Base-by-base conservation (phyloP, 2,797 vertebrate species). In the Gambelia wislizenii region DNA sequence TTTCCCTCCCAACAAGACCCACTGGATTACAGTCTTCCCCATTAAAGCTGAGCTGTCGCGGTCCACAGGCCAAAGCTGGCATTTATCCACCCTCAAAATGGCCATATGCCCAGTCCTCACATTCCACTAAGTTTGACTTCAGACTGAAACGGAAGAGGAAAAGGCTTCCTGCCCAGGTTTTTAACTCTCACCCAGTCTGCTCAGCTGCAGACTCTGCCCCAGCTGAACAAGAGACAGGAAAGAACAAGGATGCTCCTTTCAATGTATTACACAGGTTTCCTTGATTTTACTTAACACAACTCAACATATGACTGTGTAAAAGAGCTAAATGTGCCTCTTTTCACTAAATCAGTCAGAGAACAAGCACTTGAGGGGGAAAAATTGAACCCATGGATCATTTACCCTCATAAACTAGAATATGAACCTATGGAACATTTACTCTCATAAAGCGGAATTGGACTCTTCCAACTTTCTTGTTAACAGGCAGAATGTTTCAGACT, bases 11-110 rank as follows among this genome's bases (percentile, higher is more conserved):
- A 0, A 86, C 91, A 92, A 94, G 90, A 87, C 84, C 83, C 91
- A 92, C 87, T 92, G 94, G 86, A 94, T 93, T 91, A 90, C 87
- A 94, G 92, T 90, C 92, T 93, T 92, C 88, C 91, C 89, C 86
- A 84, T 91, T 42, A 85, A 88, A 95, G 92, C 0, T 0, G 75
- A 94, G 86, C 86, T 0, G 83, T 92, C 1, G 2, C 0, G 67
- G 93, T 88, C 92, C 92, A 61, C 85, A 91, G 92, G 90, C 93
- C 90, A 13, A 92, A 76, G 87, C 92, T 95, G 95, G 95, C 91
- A 27, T 49, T 0, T 0, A 0, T 42, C 94, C 94, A 95, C 79
- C 89, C 64, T 5, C 1, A 16, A 67, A 87, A 67, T 95, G 96
- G 95, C 94, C 4, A 87, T 86, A 61, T 92, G 96, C 95, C 96